Conservation (phyloP, 2,888 invertebrate species). For the Leucophenga montana region DNA sequence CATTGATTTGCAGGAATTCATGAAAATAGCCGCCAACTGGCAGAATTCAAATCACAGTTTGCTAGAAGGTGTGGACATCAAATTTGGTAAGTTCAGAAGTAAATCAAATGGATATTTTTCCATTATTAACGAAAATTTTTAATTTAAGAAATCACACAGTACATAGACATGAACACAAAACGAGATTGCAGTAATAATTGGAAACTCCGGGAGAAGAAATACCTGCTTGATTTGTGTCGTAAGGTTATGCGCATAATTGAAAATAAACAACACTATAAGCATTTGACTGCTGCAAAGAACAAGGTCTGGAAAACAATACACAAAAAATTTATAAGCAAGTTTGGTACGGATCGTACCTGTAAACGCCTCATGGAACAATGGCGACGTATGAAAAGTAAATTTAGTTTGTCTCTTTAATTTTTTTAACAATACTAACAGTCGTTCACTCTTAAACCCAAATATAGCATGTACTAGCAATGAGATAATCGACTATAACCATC, state of each 20-base stretch:
- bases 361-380: slow-evolving; percentile 75
- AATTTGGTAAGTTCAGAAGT: slow-evolving; percentile 62
- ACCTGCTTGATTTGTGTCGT: slow-evolving; percentile 74
- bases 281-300: slow-evolving; percentile 74
- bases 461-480: slow-evolving; percentile 73
- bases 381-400: slow-evolving; percentile 75
- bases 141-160: slow-evolving; percentile 70
- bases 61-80: slow-evolving; percentile 69
- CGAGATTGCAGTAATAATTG: slow-evolving; percentile 76
- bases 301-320: slow-evolving; percentile 75
- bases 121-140: not conserved
- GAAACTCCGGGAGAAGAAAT: slow-evolving; percentile 75
- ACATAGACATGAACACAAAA: slow-evolving; percentile 74
- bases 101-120: not conserved
- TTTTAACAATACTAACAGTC: not conserved
- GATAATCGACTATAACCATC: slow-evolving; percentile 73
- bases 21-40: slow-evolving; percentile 73
- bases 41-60: slow-evolving; percentile 69
- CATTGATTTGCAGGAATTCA: slow-evolving; percentile 73
- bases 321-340: slow-evolving; percentile 73
- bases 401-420: not conserved
- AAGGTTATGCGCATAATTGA: slow-evolving; percentile 74
- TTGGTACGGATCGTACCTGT: slow-evolving; percentile 75
- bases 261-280: slow-evolving; percentile 75
- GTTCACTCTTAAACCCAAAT: not conserved